Evolutionary conservation across 2,888 invertebrate species (phyloP).

Genomic region (Aphodius granarius): DNA sequence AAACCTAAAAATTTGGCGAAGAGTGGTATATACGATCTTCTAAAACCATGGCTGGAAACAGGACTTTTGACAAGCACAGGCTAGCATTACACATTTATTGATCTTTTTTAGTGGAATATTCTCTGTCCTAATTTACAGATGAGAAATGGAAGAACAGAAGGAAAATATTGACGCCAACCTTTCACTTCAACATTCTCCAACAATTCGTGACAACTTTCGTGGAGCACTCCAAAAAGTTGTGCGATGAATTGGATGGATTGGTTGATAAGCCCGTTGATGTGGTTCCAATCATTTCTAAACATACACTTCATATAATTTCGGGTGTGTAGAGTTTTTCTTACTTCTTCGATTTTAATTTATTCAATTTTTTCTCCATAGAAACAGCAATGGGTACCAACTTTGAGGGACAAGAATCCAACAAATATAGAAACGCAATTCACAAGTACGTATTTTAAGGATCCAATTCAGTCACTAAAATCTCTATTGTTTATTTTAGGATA

Average conservation of each 20-base stretch:
- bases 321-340: slow-evolving; percentile 21
- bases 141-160: slow-evolving; percentile 63
- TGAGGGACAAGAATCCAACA: slow-evolving; percentile 49
- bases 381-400: slow-evolving; percentile 72
- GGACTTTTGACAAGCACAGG: slow-evolving; percentile 51
- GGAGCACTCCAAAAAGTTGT: slow-evolving; percentile 52
- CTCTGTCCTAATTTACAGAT: slow-evolving; percentile 36
- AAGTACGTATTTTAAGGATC: slow-evolving; percentile 24
- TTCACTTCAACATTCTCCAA: slow-evolving; percentile 65
- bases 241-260: slow-evolving; percentile 42
- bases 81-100: slow-evolving; percentile 20
- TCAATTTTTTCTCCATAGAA: slow-evolving; percentile 49
- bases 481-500: slow-evolving; percentile 43
- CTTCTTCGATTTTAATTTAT: not conserved
- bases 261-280: slow-evolving; percentile 53
- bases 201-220: slow-evolving; percentile 51
- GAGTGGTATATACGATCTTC: slow-evolving; percentile 41
- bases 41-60: slow-evolving; percentile 48
- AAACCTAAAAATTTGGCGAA: slow-evolving; percentile 46
- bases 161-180: slow-evolving; percentile 66
- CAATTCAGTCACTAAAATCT: too few species aligned
- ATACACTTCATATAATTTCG: slow-evolving; percentile 2
- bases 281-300: slow-evolving; percentile 57
- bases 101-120: not conserved
- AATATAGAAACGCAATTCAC: slow-evolving; percentile 62